Percentiles rank a stretch among this genome's conserved stretches.
phyloP scores from a whole-genome alignment of 2,797 vertebrate genomes.

The Staurois parvus region DNA sequence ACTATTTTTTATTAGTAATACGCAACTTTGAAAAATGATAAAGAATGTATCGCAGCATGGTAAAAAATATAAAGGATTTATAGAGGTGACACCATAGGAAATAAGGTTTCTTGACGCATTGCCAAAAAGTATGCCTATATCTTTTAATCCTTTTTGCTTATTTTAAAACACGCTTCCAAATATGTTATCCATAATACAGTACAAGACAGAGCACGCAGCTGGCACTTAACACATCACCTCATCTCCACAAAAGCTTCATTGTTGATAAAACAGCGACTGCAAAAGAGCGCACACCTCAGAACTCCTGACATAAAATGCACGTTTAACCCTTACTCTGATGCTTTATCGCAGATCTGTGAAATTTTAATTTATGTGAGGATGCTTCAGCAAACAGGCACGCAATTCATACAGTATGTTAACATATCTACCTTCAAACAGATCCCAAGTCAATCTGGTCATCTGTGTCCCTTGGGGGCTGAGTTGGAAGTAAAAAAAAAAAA shows the following conservation, averaged over 20 bases:
- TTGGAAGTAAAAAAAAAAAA: conserved; percentile 77
- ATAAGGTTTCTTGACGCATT: background rate
- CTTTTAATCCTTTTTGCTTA: conserved; percentile 72
- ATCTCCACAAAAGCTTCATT: conserved; percentile 45
- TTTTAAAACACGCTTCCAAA: conserved; percentile 72
- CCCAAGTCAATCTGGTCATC: conserved; percentile 81
- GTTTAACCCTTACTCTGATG: conserved; percentile 16
- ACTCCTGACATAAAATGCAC: background rate
- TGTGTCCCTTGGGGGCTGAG: conserved; percentile 80
- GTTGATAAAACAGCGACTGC: conserved; percentile 68
- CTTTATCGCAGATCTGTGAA: background rate
- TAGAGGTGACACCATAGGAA: too few relatives aligned
- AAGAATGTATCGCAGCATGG: too few relatives aligned
- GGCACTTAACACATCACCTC: conserved; percentile 43
- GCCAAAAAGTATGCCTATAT: conserved; percentile 68
- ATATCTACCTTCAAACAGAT: conserved; percentile 2
- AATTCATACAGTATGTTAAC: background rate
- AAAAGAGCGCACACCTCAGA: conserved; percentile 66
- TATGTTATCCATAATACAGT: conserved; percentile 74
- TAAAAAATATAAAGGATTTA: too few relatives aligned
- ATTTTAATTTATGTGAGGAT: background rate
- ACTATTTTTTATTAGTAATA: too few relatives aligned
- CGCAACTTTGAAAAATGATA: too few relatives aligned
- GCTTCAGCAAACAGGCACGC: background rate
- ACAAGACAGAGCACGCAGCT: conserved; percentile 65